Base-by-base conservation (phyloP, 2,797 vertebrate genomes). In the Darevskia nairensis region DNA sequence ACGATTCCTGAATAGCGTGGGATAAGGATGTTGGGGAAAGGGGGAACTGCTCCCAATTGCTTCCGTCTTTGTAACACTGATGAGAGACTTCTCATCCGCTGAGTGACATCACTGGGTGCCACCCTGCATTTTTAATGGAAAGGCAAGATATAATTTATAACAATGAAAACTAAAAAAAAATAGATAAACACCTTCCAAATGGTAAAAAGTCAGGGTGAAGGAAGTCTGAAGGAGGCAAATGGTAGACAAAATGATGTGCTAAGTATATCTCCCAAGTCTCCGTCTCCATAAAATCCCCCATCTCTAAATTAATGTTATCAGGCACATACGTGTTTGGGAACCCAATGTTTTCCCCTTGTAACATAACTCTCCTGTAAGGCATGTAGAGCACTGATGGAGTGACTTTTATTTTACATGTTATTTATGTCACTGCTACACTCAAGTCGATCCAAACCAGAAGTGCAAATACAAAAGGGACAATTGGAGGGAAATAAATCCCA, bases 391-490 rank as follows among this genome's bases (percentile, higher is more conserved):
- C 8, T 80, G 79, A 61, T 87, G 55, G 83, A 86, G 74, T 1
- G 0, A 17, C 3, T 89, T 23, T 66, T 89, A 44, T 32, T 89
- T 50, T 69, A 39, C 88, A 41, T 32, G 15, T 69, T 80, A 76
- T 77, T 90, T 71, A 81, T 1, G 25, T 0, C 1, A 55, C 29
- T 85, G 44, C 46, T 50, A 17, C 3, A 10, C 8, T 44, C 10
- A 29, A 66, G 29, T 83, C 81, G 79, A 19, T 39, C 71, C 46
- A 86, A 61, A 89, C 11, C 0, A 66, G 78, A 90, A 77, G 6
- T 83, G 87, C 89, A 90, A 87, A 82, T 35, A 69, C 44, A 79
- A 87, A 94, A 80, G 86, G 78, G 77, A 74, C 72, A 94, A 85
- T 25, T 82, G 3, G 1, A 86, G 25, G 2, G 35, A 91, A 95